Evolutionary conservation across 2,888 invertebrate genomes (phyloP), one percentile per base, ranked within the genome.

Genomic region (Perithous albicinctus): DNA sequence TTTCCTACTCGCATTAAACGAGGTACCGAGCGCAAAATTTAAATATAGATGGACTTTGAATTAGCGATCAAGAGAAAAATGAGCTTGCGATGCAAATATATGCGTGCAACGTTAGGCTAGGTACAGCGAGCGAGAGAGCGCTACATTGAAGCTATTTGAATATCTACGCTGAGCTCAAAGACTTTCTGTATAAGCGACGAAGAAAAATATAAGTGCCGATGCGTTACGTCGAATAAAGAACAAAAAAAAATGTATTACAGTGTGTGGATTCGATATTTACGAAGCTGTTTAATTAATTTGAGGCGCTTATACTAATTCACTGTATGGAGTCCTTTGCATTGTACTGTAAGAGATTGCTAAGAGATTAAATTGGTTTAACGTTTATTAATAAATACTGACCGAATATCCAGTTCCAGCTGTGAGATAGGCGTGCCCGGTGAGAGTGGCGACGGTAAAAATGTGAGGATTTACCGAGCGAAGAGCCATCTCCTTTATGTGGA

Each of bases 381-480:
- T n/a, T 15, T 35, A 73, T 56, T 2, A 46, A 61, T 66, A 48
- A 78, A 61, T 70, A 88, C 89, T 87, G 89, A 97, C 97, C 35
- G 97, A 95, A 92, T 96, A 97, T 63, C 96, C 96, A 18, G 89
- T 91, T 38, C 96, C 97, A 64, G 95, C 95, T 1, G 96, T 94
- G 75, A 96, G 92, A 84, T 93, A 93, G 59, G 97, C 97, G 93
- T 98, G 98, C 0, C 97, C 97, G 6, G 98, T 98, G 78, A 98
- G 94, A 12, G 98, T 98, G 61, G 98, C 98, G 87, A 98, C 94
- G 5, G 98, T 98, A 93, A 97, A 97, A 74, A 99, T 93, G 93
- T 97, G 97, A 7, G 98, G 97, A 93, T 96, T 95, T 6, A 95
- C 94, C 84, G 96, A 95, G 82, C 94, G 93, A 12, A 94, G 87